Evolutionary conservation across 2,797 vertebrate genomes (phyloP).

Genomic region (Syndactyla subalaris): DNA sequence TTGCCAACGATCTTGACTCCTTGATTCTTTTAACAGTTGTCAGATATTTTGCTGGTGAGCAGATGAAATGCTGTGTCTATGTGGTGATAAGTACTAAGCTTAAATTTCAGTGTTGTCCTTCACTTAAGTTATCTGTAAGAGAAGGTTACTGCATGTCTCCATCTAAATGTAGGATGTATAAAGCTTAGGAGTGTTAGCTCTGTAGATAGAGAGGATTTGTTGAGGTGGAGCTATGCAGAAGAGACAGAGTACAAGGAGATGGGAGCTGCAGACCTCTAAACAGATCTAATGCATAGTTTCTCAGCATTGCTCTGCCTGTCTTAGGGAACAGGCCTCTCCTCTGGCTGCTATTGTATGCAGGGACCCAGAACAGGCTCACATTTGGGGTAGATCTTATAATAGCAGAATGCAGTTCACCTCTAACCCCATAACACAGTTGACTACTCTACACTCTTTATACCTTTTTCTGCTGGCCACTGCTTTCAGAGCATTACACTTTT

Average conservation of each 20-base stretch:
- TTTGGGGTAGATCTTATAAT: neutral
- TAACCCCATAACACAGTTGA: neutral
- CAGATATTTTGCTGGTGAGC: neutral
- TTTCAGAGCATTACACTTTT: neutral
- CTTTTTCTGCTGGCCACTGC: neutral
- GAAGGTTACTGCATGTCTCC: neutral
- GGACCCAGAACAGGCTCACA: neutral
- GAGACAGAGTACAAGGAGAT: neutral
- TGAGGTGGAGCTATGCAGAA: neutral
- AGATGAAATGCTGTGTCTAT: neutral
- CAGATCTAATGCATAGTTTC: neutral
- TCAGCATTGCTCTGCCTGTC: neutral
- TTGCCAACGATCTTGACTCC: neutral
- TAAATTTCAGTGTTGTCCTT: neutral
- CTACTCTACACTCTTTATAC: neutral
- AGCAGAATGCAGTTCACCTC: neutral
- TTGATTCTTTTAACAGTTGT: neutral
- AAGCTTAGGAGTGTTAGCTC: neutral
- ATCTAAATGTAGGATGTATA: neutral
- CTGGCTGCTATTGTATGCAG: accelerated
- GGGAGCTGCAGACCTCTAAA: neutral
- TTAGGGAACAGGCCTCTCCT: neutral
- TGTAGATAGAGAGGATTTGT: neutral
- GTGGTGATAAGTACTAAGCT: neutral
- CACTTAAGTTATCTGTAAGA: neutral